Base-by-base conservation (phyloP, 2,113 vertebrate species). In the Mesoclemmys tuberculata region DNA sequence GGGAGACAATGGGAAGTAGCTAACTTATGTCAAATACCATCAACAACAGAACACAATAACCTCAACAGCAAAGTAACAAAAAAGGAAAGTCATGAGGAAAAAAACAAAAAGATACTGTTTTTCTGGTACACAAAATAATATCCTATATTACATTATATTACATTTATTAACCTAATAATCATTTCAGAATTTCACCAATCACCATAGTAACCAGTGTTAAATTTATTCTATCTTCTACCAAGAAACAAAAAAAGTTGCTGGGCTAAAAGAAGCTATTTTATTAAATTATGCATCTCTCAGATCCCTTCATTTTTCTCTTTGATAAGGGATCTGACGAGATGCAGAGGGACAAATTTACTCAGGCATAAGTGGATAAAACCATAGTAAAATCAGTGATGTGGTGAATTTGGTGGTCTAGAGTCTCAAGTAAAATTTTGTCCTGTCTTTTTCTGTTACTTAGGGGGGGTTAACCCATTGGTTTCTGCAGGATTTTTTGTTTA, bases 271-370 rank as follows among this genome's bases (percentile, higher is more conserved):
- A 61, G 5, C 0, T 1, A 1, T 22, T 87, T 80, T 29, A 89
- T 26, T 88, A 52, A 80, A 52, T 35, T 92, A 85, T 22, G 5
- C 87, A 81, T 55, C 56, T 80, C 3, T 26, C 35, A 3, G 4
- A 5, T 55, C 55, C 10, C 6, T 77, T 83, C 16, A 49, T 64
- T 56, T 49, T 31, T 81, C 5, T 48, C 58, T 87, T 74, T 78
- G 48, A 88, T 52, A 94, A 88, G 87, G 56, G 14, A 92, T 84
- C 31, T 71, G 41, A 81, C 55, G 56, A 93, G 94, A 93, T 48
- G 96, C 88, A 0, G 0, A 44, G 71, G 27, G 78, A 84, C 12
- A 90, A 46, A 82, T 92, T 91, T 87, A 84, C 44, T 48, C 44
- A 46, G 46, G 35, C 48, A 44, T 87, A 87, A 78, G 78, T 79